Evolutionary conservation across 2,888 invertebrate genomes (phyloP).

Genomic region (Drosophila nigritarsus): DNA sequence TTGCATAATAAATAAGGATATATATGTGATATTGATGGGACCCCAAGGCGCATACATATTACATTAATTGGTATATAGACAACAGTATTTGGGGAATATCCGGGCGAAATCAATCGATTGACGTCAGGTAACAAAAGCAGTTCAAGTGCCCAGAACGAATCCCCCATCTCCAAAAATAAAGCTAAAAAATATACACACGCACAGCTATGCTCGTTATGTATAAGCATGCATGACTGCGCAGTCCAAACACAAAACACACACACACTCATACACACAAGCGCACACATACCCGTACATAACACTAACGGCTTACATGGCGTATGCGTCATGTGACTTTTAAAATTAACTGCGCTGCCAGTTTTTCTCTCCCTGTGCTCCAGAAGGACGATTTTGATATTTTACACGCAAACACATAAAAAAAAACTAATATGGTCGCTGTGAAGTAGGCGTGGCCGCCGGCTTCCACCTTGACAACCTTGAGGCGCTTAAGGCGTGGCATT

Average conservation of each 20-base stretch:
- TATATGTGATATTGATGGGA: conserved; percentile 55
- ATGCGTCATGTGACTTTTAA: conserved; percentile 53
- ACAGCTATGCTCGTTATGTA: conserved; percentile 53
- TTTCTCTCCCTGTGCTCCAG: conserved; percentile 5
- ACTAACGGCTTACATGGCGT: conserved; percentile 39
- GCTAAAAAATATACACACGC: conserved; percentile 9
- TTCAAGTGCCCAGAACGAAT: conserved; percentile 41
- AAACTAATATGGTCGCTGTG: conserved; percentile 21
- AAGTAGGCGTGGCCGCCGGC: conserved; percentile 31
- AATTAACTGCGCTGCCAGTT: conserved; percentile 48
- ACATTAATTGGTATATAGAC: conserved; percentile 7
- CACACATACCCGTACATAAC: background rate
- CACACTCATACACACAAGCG: conserved; percentile 2
- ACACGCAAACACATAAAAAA: conserved; percentile 7
- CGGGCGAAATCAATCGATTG: conserved; percentile 73
- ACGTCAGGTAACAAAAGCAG: conserved; percentile 65
- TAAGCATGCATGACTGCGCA: conserved; percentile 58
- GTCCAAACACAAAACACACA: conserved; percentile 28
- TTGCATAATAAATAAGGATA: conserved; percentile 68
- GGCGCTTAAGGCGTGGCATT: conserved; percentile 1
- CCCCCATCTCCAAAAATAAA: conserved; percentile 2
- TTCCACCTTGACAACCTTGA: conserved; percentile 15
- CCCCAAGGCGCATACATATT: conserved; percentile 1
- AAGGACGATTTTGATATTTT: conserved; percentile 27
- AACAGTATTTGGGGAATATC: conserved; percentile 6